These are phyloP conservation scores for Chymomyza fuscimana DNA, from an alignment of 2,888 invertebrate genomes.

Conservation along the genomic window DNA sequence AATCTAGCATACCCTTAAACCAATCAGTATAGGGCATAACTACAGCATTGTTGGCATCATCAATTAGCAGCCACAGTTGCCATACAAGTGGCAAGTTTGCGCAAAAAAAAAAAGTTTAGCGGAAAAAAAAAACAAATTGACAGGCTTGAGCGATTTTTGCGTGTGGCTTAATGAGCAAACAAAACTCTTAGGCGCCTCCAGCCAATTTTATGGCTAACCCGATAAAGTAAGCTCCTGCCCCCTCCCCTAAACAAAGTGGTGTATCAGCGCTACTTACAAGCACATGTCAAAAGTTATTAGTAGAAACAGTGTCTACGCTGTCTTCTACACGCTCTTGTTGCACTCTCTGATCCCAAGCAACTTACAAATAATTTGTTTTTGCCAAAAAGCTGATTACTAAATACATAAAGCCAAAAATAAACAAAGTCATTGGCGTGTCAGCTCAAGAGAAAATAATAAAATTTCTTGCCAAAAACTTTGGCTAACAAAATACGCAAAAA, in stretches of 20 bases:
- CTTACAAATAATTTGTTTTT: slow-evolving; percentile 65
- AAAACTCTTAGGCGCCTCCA: background rate
- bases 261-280: slow-evolving; percentile 54
- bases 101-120: background rate
- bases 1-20: background rate
- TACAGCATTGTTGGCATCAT: slow-evolving; percentile 16
- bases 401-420: slow-evolving; percentile 62
- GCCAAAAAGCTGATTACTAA: slow-evolving; percentile 70
- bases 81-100: slow-evolving; percentile 6
- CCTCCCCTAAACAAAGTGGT: background rate
- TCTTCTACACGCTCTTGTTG: background rate
- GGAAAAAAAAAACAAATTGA: slow-evolving; percentile 53
- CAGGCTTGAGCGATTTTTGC: slow-evolving; percentile 41
- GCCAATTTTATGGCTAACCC: slow-evolving; percentile 5
- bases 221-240: background rate
- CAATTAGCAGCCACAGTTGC: slow-evolving; percentile 7
- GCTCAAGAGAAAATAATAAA: slow-evolving; percentile 51
- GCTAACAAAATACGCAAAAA: background rate
- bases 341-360: slow-evolving; percentile 1
- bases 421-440: slow-evolving; percentile 65
- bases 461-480: slow-evolving; percentile 53
- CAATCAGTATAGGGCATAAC: background rate
- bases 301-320: slow-evolving; percentile 16
- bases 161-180: slow-evolving; percentile 65
- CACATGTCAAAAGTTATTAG: slow-evolving; percentile 75